phyloP scores from a whole-genome alignment of 35 echinoderm and acorn worm genomes.

The Hemicentrotus pulcherrimus region DNA sequence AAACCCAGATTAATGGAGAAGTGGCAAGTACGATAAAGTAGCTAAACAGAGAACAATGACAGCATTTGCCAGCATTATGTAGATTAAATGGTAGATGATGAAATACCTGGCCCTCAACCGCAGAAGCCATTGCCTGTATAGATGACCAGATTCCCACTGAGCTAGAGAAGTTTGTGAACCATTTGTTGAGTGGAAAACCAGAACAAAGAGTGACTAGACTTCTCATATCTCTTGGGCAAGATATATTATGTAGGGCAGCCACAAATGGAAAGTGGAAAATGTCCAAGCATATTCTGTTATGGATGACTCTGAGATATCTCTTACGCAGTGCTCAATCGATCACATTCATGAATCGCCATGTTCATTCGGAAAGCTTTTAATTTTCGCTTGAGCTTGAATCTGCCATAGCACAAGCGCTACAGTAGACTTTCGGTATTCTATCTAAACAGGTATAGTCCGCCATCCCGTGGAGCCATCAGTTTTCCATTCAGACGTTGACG shows the following conservation, averaged over 20 bases:
- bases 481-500: conserved; percentile 77
- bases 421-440: conserved; percentile 51
- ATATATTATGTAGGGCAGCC: conserved; percentile 51
- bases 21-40: background rate
- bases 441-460: conserved; percentile 65
- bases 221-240: conserved; percentile 43
- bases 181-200: background rate
- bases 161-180: background rate
- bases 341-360: conserved; percentile 35
- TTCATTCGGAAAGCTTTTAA: conserved; percentile 68
- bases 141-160: background rate
- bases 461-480: conserved; percentile 34
- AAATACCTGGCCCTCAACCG: conserved; percentile 62
- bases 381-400: conserved; percentile 74
- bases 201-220: background rate
- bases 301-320: conserved; percentile 53
- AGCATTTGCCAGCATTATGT: conserved; percentile 39
- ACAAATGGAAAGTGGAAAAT: conserved; percentile 47
- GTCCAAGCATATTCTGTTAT: conserved; percentile 59
- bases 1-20: background rate
- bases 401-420: conserved; percentile 50
- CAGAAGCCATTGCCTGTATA: background rate
- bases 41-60: conserved; percentile 35
- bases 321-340: conserved; percentile 55
- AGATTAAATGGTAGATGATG: conserved; percentile 16